Evolutionary conservation across 1,140 invertebrate species (phyloP), one percentile per base, ranked within the genome.

Genomic region (Papilio aristodemus): DNA sequence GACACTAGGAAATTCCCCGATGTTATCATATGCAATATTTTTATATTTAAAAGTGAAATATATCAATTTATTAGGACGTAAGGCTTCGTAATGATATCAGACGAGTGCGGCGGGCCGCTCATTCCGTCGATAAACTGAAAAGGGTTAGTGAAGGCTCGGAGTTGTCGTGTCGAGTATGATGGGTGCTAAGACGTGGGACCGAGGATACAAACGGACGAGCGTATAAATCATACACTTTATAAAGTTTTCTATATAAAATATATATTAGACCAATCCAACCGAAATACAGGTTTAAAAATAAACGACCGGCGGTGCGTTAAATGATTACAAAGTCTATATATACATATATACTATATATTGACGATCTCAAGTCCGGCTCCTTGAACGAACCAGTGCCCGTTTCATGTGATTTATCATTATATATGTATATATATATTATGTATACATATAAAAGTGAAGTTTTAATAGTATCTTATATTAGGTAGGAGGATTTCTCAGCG

Each of bases 331-430:
- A 57, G 73, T 73, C 72, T 75, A 68, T 67, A 71, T 74, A 75
- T n/a, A n/a, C n/a, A n/a, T n/a, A n/a, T n/a, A n/a, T n/a, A n/a
- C n/a, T n/a, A n/a, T n/a, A n/a, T n/a, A 62, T 68, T 70, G 68
- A 79, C 81, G 87, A 90, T 90, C 87, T 90, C 87, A 90, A 86
- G 81, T 90, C 84, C 81, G 83, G 81, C 79, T 80, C 75, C 83
- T 84, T 78, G 84, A 90, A 85, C 86, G 84, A 86, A 81, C 89
- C 89, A 91, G 89, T 91, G 89, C 84, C 85, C 86, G 85, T 83
- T 85, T 80, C 84, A 83, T 88, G 87, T 88, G 85, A 88, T 87
- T 83, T 79, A 81, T 81, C 78, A 76, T 76, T 78, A 78, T 84
- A 82, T 75, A 80, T 81, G 80, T 79, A 4, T 37, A 37, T 8